These are phyloP conservation scores for Crotalus helleri DNA, from an alignment of 2,113 vertebrate genomes.

Conservation along the genomic window DNA sequence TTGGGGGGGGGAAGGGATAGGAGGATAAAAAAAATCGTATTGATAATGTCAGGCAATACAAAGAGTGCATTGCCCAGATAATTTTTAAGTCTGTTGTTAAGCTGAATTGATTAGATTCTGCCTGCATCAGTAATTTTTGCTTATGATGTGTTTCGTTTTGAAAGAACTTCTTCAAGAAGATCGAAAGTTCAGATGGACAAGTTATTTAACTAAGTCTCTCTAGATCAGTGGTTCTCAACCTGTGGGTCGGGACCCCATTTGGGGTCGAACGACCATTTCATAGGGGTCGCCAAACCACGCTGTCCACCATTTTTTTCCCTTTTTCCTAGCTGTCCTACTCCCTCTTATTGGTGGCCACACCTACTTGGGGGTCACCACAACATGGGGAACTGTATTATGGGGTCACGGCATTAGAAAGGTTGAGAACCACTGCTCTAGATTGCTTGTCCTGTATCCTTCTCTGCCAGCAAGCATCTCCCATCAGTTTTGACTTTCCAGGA, in stretches of 20 bases:
- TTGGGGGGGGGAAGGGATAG: not conserved
- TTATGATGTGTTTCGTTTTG: not conserved
- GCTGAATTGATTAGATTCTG: not conserved
- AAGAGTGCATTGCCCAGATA: not conserved
- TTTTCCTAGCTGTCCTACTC: no score
- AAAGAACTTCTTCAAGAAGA: not conserved
- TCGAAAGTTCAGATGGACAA: conserved; percentile 13
- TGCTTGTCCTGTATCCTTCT: conserved; percentile 46
- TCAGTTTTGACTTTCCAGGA: conserved; percentile 51
- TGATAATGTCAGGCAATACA: not conserved
- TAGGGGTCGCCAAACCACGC: no score
- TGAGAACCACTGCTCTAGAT: no score
- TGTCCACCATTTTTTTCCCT: no score
- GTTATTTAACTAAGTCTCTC: conserved; percentile 38
- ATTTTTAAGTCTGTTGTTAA: not conserved
- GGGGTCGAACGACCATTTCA: no score
- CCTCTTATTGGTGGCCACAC: no score
- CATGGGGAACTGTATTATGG: no score
- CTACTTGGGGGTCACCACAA: no score
- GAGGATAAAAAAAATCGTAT: not conserved
- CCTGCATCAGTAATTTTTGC: conserved; percentile 6
- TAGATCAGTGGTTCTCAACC: no score
- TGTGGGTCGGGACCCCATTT: no score
- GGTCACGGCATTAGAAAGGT: no score
- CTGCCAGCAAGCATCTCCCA: conserved; percentile 52